phyloP scores from a whole-genome alignment of 2,113 vertebrate genomes.

The Entomyzon cyanotis region DNA sequence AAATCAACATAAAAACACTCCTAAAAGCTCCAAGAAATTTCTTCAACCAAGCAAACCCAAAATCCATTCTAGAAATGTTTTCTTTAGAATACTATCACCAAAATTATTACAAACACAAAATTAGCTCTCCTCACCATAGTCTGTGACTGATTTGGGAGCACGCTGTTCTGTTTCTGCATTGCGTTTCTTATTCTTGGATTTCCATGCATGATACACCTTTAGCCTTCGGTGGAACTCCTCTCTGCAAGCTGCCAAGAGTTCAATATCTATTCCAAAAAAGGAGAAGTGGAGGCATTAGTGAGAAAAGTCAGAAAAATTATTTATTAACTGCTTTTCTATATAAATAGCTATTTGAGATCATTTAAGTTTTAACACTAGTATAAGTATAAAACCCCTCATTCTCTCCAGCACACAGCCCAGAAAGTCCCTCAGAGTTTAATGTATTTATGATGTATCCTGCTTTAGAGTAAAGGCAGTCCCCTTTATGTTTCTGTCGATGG shows the following conservation, averaged over 20 bases:
- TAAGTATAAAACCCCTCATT: neutral
- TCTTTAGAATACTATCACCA: neutral
- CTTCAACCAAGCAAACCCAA: neutral
- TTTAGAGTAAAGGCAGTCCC: neutral
- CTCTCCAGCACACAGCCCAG: neutral
- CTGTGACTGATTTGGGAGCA: conserved; percentile 90
- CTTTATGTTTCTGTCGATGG: neutral
- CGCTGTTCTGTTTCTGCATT: conserved; percentile 88
- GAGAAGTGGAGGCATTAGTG: neutral
- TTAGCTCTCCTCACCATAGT: conserved; percentile 85
- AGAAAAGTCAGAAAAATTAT: neutral
- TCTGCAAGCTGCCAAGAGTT: conserved; percentile 92
- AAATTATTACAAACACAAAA: neutral
- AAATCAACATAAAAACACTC: neutral
- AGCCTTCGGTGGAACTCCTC: conserved; percentile 97
- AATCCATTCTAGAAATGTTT: neutral
- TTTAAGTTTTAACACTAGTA: neutral
- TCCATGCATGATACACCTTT: conserved; percentile 98
- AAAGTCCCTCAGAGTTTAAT: neutral
- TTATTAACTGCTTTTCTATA: conserved; percentile 14
- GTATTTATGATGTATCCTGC: neutral
- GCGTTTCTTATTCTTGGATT: conserved; percentile 97
- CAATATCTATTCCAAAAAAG: conserved; percentile 82
- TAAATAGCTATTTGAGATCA: neutral
- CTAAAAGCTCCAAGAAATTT: neutral